Evolutionary conservation across 1,140 invertebrate species (phyloP).

Genomic region (Polypedilum vanderplanki): DNA sequence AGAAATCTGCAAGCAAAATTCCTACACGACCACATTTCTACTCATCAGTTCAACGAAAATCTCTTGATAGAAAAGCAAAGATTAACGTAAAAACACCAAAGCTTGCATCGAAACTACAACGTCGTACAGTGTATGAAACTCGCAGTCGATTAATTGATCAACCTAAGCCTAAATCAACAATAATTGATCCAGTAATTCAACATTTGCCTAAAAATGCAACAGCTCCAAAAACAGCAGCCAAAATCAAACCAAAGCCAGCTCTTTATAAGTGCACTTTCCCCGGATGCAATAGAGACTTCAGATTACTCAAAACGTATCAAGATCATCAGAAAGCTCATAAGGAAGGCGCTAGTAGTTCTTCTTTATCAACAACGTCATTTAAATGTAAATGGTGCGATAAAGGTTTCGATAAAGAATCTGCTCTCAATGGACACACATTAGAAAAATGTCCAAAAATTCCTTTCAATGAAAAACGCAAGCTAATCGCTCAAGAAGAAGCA

Average conservation of each 20-base stretch:
- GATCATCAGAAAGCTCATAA: neutral
- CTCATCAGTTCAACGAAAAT: neutral
- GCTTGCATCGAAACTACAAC: neutral
- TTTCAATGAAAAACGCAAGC: neutral
- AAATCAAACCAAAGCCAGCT: neutral
- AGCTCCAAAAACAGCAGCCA: neutral
- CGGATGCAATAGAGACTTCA: neutral
- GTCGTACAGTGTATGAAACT: neutral
- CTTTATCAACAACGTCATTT: neutral
- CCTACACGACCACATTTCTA: neutral
- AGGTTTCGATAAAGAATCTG: neutral
- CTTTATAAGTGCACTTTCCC: neutral
- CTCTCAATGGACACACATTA: neutral
- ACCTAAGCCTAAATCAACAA: neutral
- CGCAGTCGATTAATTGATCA: neutral
- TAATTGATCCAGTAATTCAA: neutral
- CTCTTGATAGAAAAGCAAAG: neutral
- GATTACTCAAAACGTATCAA: neutral
- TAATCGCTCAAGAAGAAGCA: neutral
- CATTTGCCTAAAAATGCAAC: neutral
- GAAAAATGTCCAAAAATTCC: constrained; percentile 10
- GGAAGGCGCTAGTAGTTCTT: neutral
- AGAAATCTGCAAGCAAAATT: neutral
- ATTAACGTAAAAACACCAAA: neutral
- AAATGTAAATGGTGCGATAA: neutral